These are phyloP conservation scores for Pyrochroa serraticornis DNA, from an alignment of 2,888 invertebrate species.

Conservation along the genomic window DNA sequence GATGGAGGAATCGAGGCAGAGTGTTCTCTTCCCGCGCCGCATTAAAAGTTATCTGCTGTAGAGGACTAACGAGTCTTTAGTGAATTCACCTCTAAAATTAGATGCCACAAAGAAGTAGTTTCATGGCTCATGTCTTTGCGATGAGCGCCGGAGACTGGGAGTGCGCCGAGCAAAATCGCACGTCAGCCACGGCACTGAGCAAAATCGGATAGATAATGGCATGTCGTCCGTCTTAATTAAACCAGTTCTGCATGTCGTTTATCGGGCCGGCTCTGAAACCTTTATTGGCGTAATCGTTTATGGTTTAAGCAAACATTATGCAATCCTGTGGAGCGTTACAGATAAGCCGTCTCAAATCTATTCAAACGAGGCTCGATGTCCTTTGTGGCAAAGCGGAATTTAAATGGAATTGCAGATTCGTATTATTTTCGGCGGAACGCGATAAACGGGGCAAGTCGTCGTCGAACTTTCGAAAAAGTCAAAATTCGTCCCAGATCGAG, in stretches of 20 bases:
- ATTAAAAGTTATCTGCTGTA: slow-evolving; percentile 43
- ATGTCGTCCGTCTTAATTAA: slow-evolving; percentile 34
- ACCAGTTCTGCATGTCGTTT: slow-evolving; percentile 32
- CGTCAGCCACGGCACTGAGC: slow-evolving; percentile 20
- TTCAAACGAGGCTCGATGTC: slow-evolving; percentile 26
- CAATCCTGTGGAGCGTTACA: slow-evolving; percentile 25
- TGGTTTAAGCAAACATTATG: slow-evolving; percentile 32
- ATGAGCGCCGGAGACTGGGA: slow-evolving; percentile 34
- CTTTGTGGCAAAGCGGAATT: slow-evolving; percentile 28
- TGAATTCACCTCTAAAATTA: slow-evolving; percentile 45
- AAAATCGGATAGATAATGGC: slow-evolving; percentile 31
- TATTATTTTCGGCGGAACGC: slow-evolving; percentile 10
- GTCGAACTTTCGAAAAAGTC: neutral
- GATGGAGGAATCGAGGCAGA: slow-evolving; percentile 8
- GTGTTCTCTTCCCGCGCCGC: slow-evolving; percentile 17
- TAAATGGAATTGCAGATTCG: slow-evolving; percentile 22
- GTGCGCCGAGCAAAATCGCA: slow-evolving; percentile 37
- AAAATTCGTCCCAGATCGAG: slow-evolving; percentile 3
- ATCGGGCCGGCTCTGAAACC: slow-evolving; percentile 18
- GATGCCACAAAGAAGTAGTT: slow-evolving; percentile 44
- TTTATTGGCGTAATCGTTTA: slow-evolving; percentile 32
- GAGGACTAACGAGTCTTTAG: slow-evolving; percentile 43
- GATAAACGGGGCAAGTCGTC: slow-evolving; percentile 1
- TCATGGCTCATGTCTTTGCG: slow-evolving; percentile 44
- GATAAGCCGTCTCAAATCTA: slow-evolving; percentile 29